Evolutionary conservation across 2,113 vertebrate genomes (phyloP).

Genomic region (Cercocebus atys): DNA sequence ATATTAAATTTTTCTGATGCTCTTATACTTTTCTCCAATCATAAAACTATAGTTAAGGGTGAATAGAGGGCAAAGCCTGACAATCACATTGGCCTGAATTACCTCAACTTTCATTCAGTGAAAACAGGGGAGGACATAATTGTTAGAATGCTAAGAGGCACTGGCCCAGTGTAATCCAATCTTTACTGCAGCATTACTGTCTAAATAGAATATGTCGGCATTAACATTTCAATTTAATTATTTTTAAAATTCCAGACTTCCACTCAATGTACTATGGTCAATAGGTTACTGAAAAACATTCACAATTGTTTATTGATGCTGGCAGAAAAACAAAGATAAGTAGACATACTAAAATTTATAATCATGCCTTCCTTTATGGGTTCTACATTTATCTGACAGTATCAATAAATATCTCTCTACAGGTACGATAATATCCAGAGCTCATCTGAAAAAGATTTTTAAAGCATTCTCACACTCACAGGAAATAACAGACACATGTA

Average conservation of each 20-base stretch:
- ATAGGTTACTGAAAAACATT: conserved; percentile 70
- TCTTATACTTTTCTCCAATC: background rate
- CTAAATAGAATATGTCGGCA: background rate
- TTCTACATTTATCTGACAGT: conserved; percentile 74
- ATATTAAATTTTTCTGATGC: conserved; percentile 44
- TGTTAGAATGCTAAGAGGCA: background rate
- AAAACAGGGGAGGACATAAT: conserved; percentile 11
- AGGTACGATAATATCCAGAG: conserved; percentile 47
- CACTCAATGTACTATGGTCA: conserved; percentile 30
- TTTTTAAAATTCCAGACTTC: conserved; percentile 64
- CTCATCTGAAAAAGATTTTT: conserved; percentile 68
- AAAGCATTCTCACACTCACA: conserved; percentile 55
- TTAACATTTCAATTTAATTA: conserved; percentile 71
- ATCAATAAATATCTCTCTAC: conserved; percentile 72
- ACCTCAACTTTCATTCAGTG: background rate
- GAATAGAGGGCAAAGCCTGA: background rate
- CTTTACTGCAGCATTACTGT: background rate
- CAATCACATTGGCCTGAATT: background rate
- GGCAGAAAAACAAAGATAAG: conserved; percentile 76
- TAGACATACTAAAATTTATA: conserved; percentile 72
- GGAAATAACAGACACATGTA: conserved; percentile 64
- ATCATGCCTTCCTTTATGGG: conserved; percentile 63
- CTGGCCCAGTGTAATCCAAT: background rate
- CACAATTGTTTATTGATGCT: conserved; percentile 65
- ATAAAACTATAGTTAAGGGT: conserved; percentile 6